These are phyloP conservation scores for Cydia fagiglandana DNA, from an alignment of 1,140 invertebrate species.

Conservation along the genomic window DNA sequence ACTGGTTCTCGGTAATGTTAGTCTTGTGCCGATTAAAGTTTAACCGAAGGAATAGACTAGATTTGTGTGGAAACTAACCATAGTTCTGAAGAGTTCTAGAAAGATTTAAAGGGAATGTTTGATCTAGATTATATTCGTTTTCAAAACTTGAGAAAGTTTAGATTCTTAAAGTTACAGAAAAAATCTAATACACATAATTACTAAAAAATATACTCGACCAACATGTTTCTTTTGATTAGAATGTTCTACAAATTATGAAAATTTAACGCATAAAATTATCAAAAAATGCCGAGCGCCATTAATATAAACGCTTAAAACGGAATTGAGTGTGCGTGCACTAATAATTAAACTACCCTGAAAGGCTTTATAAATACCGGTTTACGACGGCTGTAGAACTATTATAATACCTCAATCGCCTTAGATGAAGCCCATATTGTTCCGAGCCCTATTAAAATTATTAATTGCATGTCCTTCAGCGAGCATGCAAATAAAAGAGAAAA, in stretches of 20 bases:
- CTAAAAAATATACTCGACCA: background rate
- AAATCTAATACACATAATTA: background rate
- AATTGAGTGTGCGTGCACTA: conserved; percentile 19
- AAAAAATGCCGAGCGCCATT: background rate
- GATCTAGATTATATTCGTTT: background rate
- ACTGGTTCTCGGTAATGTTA: conserved; percentile 28
- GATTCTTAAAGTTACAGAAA: background rate
- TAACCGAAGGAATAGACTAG: background rate
- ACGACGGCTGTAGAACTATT: conserved; percentile 15
- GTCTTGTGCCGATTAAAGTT: conserved; percentile 21
- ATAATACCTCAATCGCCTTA: conserved; percentile 16
- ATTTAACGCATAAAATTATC: background rate
- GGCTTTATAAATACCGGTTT: conserved; percentile 26
- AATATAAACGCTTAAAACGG: conserved; percentile 5
- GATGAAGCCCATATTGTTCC: conserved; percentile 19
- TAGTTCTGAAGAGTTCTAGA: background rate
- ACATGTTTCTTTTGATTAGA: background rate
- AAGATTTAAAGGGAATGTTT: background rate
- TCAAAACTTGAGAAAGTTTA: background rate
- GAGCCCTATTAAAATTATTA: conserved; percentile 28
- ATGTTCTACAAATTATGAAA: background rate
- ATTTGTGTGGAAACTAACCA: background rate
- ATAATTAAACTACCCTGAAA: conserved; percentile 28
- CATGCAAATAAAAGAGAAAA: conserved; percentile 49
- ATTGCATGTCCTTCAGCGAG: background rate